These are phyloP conservation scores for Tonatia bakeri DNA, from an alignment of 2,113 vertebrate species.

Conservation along the genomic window DNA sequence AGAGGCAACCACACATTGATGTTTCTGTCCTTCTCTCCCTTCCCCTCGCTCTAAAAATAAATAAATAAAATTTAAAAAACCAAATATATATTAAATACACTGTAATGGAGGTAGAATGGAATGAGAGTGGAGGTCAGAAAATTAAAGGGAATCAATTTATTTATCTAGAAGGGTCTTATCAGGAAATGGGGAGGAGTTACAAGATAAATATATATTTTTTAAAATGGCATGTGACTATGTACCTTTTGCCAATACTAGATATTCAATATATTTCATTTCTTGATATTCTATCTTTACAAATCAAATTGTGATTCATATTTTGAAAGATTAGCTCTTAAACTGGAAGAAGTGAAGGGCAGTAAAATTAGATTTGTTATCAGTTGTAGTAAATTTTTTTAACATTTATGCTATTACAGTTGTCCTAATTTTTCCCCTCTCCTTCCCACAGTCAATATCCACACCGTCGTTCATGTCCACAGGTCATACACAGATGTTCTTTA, in stretches of 20 bases:
- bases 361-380: background rate
- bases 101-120: background rate
- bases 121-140: background rate
- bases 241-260: conserved; percentile 40
- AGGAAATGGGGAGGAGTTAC: background rate
- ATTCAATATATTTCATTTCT: conserved; percentile 41
- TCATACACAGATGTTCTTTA: no score
- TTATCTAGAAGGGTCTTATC: background rate
- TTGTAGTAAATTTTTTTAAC: background rate
- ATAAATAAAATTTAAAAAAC: no score
- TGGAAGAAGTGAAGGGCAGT: background rate
- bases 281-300: conserved; percentile 19
- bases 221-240: background rate
- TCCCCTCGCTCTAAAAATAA: no score
- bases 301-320: conserved; percentile 38
- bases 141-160: background rate
- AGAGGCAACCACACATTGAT: no score
- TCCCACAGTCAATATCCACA: no score
- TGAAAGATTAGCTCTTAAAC: background rate
- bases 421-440: no score
- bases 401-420: no score
- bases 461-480: no score
- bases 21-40: no score
- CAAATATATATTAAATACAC: background rate
- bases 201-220: background rate